Evolutionary conservation across 1,140 invertebrate species (phyloP).

Genomic region (Physella acuta): DNA sequence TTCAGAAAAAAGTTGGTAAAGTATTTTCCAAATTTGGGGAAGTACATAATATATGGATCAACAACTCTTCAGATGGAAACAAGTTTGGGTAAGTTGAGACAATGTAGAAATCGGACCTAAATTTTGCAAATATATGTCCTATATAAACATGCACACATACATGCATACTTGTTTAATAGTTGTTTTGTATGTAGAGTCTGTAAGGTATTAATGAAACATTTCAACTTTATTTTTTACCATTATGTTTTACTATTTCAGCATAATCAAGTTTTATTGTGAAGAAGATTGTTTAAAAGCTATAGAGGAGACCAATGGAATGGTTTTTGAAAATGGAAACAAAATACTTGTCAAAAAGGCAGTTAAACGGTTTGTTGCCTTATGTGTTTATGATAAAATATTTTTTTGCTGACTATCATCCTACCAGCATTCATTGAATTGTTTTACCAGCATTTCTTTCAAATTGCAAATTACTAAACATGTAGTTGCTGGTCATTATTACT

Average conservation of each 20-base stretch:
- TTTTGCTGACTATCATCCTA: no score
- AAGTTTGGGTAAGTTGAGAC: conserved; percentile 20
- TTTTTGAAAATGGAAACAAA: conserved; percentile 22
- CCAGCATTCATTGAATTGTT: no score
- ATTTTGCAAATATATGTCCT: neutral
- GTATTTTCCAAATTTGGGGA: conserved; percentile 26
- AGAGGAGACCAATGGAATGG: conserved; percentile 21
- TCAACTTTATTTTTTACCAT: neutral
- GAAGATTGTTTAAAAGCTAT: conserved; percentile 23
- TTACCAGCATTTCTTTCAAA: neutral
- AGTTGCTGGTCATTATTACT: neutral
- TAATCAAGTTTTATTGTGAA: conserved; percentile 24
- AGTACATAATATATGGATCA: conserved; percentile 23
- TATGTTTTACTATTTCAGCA: neutral
- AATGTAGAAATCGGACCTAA: neutral
- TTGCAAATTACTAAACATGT: neutral
- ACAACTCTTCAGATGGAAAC: conserved; percentile 16
- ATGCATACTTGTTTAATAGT: neutral
- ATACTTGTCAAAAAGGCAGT: conserved; percentile 13
- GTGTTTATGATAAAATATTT: no score
- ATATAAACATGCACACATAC: no score
- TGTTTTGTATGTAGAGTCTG: neutral
- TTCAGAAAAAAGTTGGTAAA: conserved; percentile 25
- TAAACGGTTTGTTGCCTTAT: conserved; percentile 25
- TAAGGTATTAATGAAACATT: neutral